Conservation (phyloP, 2,888 invertebrate species). For the Xestia rhomboidea region DNA sequence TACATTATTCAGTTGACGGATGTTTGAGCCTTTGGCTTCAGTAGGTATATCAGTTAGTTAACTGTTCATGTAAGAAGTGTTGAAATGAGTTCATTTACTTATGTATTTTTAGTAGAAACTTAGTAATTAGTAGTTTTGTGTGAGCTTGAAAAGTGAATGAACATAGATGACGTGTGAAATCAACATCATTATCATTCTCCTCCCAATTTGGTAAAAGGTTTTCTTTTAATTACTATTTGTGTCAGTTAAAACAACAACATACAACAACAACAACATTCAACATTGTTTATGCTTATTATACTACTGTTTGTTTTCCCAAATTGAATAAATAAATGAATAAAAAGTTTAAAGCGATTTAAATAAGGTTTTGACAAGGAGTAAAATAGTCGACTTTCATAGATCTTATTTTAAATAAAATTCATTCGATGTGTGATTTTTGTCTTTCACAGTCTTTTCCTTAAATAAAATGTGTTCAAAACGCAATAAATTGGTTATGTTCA, state of each 20-base stretch:
- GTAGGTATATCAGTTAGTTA: background rate
- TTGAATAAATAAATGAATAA: too few relatives aligned
- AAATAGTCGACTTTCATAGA: background rate
- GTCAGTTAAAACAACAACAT: too few relatives aligned
- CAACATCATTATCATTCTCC: too few relatives aligned
- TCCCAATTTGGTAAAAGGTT: background rate
- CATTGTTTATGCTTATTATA: too few relatives aligned
- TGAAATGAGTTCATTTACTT: too few relatives aligned
- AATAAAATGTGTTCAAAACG: background rate
- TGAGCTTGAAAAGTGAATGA: background rate
- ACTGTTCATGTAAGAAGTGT: background rate
- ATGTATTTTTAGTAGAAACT: background rate
- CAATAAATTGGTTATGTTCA: background rate
- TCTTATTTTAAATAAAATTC: background rate
- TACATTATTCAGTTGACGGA: conserved; percentile 28
- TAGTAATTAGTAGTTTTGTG: background rate
- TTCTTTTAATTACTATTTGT: background rate
- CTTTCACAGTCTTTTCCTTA: background rate
- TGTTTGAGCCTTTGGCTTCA: background rate
- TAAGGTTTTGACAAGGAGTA: too few relatives aligned
- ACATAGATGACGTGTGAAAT: background rate
- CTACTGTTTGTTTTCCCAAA: too few relatives aligned
- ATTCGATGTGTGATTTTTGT: background rate
- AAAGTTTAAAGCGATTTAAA: background rate
- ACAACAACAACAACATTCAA: too few relatives aligned